phyloP scores from a whole-genome alignment of 1,140 invertebrate species.

The Zelostemma sp. region DNA sequence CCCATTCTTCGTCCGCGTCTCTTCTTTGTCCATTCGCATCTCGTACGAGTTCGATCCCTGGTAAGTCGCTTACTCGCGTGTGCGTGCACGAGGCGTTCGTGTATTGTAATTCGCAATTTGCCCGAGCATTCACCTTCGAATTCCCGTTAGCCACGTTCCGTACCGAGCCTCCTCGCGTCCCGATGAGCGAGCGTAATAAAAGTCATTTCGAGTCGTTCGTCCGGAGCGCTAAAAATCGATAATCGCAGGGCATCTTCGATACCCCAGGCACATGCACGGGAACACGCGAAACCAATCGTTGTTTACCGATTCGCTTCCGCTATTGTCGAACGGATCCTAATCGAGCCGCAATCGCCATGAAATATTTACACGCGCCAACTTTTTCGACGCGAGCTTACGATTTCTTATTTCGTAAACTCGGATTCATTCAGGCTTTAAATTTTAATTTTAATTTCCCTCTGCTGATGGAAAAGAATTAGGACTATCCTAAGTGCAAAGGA shows the following conservation, averaged over 20 bases:
- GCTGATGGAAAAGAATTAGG: too few species aligned
- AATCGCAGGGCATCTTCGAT: conserved; percentile 14
- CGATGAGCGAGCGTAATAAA: conserved; percentile 27
- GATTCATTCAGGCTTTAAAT: too few species aligned
- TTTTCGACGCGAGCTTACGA: too few species aligned
- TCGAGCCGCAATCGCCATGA: too few species aligned
- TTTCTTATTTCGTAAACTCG: too few species aligned
- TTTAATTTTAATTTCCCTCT: too few species aligned
- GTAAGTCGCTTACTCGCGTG: conserved; percentile 45
- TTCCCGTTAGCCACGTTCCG: conserved; percentile 59
- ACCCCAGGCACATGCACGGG: conserved; percentile 10
- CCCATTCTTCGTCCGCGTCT: conserved; percentile 21
- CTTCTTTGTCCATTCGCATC: conserved; percentile 39
- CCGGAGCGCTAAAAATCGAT: conserved; percentile 22
- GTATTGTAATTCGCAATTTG: conserved; percentile 57
- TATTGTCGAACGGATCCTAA: conserved; percentile 44
- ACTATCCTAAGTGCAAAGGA: too few species aligned
- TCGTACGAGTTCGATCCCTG: conserved; percentile 38
- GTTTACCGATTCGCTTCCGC: conserved; percentile 34
- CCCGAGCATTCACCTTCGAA: conserved; percentile 64
- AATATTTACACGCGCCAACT: too few species aligned
- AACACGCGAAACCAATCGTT: conserved; percentile 24
- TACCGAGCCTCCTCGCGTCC: conserved; percentile 29
- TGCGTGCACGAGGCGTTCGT: conserved; percentile 34
- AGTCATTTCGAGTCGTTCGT: conserved; percentile 7